Evolutionary conservation across 2,113 vertebrate genomes (phyloP).

Genomic region (Enhydra lutris): DNA sequence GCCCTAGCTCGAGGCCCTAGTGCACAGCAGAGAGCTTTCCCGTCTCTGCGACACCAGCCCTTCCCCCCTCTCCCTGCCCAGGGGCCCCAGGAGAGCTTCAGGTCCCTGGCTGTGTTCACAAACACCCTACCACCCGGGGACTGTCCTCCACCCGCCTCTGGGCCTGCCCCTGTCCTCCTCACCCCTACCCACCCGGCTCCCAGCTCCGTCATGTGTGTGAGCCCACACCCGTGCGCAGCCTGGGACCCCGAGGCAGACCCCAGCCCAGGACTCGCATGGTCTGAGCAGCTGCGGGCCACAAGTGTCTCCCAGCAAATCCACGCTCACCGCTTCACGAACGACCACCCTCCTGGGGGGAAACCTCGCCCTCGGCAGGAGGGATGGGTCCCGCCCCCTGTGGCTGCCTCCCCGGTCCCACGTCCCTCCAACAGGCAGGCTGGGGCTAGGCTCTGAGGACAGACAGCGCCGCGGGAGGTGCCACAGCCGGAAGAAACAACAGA

Average conservation of each 20-base stretch:
- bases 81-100: not conserved
- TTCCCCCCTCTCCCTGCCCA: not conserved
- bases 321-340: not conserved
- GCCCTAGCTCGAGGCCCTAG: not conserved
- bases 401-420: not conserved
- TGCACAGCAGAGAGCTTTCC: not conserved
- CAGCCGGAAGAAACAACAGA: not conserved
- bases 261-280: not conserved
- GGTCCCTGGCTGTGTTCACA: not conserved
- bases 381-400: not conserved
- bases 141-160: not conserved
- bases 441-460: not conserved
- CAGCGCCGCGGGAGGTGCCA: not conserved
- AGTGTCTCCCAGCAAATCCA: not conserved
- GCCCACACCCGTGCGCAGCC: fast-evolving
- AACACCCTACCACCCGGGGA: not conserved
- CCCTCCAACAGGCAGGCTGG: too few species aligned
- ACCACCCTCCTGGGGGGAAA: not conserved
- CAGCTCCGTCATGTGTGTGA: not conserved
- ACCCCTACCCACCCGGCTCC: not conserved
- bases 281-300: fast-evolving
- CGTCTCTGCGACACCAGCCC: not conserved
- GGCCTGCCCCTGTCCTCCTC: too few species aligned
- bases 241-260: too few species aligned
- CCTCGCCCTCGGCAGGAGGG: not conserved